These are phyloP conservation scores for Heliconius charithonia DNA, from an alignment of 2,888 invertebrate genomes.

Conservation along the genomic window DNA sequence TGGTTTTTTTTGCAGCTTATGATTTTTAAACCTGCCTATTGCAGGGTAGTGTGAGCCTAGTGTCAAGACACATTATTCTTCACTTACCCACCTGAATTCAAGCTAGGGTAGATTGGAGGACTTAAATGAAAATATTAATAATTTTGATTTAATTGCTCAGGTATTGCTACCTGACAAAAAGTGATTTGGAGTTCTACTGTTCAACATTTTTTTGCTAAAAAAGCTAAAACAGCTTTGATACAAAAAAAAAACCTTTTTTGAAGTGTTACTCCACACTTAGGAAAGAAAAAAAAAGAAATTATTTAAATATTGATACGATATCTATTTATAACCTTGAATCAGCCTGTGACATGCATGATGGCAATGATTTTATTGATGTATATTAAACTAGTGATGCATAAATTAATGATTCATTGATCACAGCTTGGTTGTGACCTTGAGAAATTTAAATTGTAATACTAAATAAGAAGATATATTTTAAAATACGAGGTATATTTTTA, in stretches of 20 bases:
- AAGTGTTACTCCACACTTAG: too few species aligned
- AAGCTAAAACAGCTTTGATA: too few species aligned
- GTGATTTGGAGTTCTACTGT: too few species aligned
- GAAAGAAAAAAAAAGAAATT: not conserved
- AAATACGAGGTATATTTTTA: not conserved
- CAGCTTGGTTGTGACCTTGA: slow-evolving; percentile 1
- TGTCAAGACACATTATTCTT: not conserved
- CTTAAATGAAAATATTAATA: not conserved
- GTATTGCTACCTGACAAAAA: too few species aligned
- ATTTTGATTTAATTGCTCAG: not conserved
- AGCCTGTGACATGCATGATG: slow-evolving; percentile 7
- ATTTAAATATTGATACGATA: not conserved
- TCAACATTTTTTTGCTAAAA: not conserved
- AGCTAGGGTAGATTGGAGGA: too few species aligned
- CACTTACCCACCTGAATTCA: not conserved
- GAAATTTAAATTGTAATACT: not conserved
- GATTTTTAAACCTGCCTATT: not conserved
- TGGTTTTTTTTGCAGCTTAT: not conserved
- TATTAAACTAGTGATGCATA: slow-evolving; percentile 25
- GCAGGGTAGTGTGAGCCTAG: not conserved
- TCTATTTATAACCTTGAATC: slow-evolving; percentile 4
- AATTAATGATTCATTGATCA: slow-evolving; percentile 12
- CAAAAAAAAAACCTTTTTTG: too few species aligned
- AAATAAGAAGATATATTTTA: not conserved
- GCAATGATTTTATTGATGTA: slow-evolving; percentile 22